phyloP scores from a whole-genome alignment of 2,888 invertebrate species.

The Dendrolimus pini region DNA sequence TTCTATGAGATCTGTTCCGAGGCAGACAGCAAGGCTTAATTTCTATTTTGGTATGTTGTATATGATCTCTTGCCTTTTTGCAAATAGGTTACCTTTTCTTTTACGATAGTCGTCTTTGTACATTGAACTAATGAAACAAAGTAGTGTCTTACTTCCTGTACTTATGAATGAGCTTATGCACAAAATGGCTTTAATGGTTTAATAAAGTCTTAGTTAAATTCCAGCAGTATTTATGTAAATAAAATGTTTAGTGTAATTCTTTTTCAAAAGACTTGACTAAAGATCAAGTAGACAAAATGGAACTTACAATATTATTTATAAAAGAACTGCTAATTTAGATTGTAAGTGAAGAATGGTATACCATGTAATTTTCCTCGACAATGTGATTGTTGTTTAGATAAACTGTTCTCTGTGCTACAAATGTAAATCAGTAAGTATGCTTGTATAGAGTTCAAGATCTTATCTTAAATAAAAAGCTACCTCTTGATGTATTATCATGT shows the following conservation, averaged over 20 bases:
- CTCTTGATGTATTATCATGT: background rate
- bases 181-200: background rate
- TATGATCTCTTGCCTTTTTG: slow-evolving; percentile 87
- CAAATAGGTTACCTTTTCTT: slow-evolving; percentile 79
- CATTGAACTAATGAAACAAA: slow-evolving; percentile 3
- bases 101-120: slow-evolving; percentile 29
- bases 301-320: too few species aligned
- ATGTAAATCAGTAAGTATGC: background rate
- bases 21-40: slow-evolving; percentile 93
- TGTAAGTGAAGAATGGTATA: too few species aligned
- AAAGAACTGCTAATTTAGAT: too few species aligned
- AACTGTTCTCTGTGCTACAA: background rate
- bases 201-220: background rate
- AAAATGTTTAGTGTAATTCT: background rate
- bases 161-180: slow-evolving; percentile 1
- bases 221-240: background rate
- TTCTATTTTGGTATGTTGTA: slow-evolving; percentile 94
- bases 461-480: background rate
- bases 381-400: too few species aligned
- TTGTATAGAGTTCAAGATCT: background rate
- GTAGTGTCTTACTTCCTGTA: background rate
- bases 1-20: slow-evolving; percentile 88
- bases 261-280: too few species aligned
- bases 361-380: too few species aligned
- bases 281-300: too few species aligned